Conservation (phyloP, 2,797 vertebrate genomes). For the Sparus aurata region DNA sequence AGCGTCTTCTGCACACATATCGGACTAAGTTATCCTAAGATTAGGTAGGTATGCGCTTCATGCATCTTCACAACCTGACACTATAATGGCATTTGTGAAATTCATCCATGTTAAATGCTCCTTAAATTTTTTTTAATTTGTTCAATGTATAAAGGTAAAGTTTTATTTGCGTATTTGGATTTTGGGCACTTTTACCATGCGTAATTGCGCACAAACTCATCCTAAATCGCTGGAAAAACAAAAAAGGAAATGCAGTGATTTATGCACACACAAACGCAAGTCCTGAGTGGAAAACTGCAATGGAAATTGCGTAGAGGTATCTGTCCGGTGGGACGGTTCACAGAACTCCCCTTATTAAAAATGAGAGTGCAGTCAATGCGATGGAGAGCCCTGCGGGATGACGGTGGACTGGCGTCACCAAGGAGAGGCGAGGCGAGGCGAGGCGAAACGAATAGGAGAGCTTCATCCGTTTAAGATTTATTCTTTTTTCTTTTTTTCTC, state of each 20-base stretch:
- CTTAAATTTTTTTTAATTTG: not conserved
- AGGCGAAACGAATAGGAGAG: slow-evolving; percentile 77
- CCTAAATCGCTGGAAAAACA: not conserved
- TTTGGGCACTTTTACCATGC: slow-evolving; percentile 32
- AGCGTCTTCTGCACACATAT: slow-evolving; percentile 96
- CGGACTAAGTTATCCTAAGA: slow-evolving; percentile 93
- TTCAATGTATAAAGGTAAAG: not conserved
- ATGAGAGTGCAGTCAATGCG: slow-evolving; percentile 76
- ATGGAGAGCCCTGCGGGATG: slow-evolving; percentile 78
- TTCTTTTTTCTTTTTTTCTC: slow-evolving; percentile 15
- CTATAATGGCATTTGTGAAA: not conserved
- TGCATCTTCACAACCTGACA: slow-evolving; percentile 2
- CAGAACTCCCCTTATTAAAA: slow-evolving; percentile 83
- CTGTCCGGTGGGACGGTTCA: slow-evolving; percentile 78
- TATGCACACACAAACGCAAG: slow-evolving; percentile 1
- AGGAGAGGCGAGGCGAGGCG: slow-evolving; percentile 80
- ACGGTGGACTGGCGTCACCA: slow-evolving; percentile 86
- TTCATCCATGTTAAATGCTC: not conserved
- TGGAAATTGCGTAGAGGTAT: slow-evolving; percentile 71
- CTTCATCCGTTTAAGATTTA: slow-evolving; percentile 60
- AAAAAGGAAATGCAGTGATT: not conserved
- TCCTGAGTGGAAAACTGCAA: slow-evolving; percentile 51
- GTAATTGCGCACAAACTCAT: slow-evolving; percentile 44
- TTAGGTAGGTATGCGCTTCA: slow-evolving; percentile 88
- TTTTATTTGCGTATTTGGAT: not conserved